Conservation (phyloP, 1,140 invertebrate species). For the Zaprionus camerounensis region DNA sequence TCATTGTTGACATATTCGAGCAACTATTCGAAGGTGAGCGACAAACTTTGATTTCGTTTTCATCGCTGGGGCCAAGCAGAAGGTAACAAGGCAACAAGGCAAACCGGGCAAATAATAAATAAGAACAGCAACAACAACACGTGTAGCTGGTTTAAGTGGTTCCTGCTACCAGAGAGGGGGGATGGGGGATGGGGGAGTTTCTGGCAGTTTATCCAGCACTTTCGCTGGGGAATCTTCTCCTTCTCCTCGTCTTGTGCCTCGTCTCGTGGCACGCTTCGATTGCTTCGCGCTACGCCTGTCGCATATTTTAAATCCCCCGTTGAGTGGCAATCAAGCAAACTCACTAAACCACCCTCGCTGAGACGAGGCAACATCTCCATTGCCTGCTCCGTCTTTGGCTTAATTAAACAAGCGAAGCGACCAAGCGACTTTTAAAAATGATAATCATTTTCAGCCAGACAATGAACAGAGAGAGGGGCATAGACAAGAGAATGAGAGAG, state of each 20-base stretch:
- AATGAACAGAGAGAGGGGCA: not conserved
- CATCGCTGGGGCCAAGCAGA: slow-evolving; percentile 14
- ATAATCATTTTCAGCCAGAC: slow-evolving; percentile 67
- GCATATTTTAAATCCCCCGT: slow-evolving; percentile 82
- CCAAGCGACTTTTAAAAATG: slow-evolving; percentile 73
- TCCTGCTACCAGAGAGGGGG: not conserved
- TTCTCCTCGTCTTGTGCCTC: too few species aligned
- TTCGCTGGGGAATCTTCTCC: slow-evolving; percentile 14
- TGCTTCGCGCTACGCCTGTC: slow-evolving; percentile 74
- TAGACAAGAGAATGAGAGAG: not conserved
- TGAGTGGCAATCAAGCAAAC: slow-evolving; percentile 77
- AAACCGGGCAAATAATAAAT: slow-evolving; percentile 30
- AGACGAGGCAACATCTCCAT: slow-evolving; percentile 7
- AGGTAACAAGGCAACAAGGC: slow-evolving; percentile 14
- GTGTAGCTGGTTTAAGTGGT: slow-evolving; percentile 66
- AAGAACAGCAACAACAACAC: slow-evolving; percentile 51
- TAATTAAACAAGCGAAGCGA: slow-evolving; percentile 76
- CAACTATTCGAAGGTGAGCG: slow-evolving; percentile 68
- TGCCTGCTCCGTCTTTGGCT: slow-evolving; percentile 44
- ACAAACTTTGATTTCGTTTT: slow-evolving; percentile 70
- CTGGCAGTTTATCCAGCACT: slow-evolving; percentile 49
- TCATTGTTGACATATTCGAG: slow-evolving; percentile 78
- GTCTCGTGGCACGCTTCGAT: slow-evolving; percentile 48
- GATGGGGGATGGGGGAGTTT: not conserved
- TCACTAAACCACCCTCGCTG: slow-evolving; percentile 41